Conservation (phyloP, 2,113 vertebrate genomes). For the Todiramphus saurophagus region DNA sequence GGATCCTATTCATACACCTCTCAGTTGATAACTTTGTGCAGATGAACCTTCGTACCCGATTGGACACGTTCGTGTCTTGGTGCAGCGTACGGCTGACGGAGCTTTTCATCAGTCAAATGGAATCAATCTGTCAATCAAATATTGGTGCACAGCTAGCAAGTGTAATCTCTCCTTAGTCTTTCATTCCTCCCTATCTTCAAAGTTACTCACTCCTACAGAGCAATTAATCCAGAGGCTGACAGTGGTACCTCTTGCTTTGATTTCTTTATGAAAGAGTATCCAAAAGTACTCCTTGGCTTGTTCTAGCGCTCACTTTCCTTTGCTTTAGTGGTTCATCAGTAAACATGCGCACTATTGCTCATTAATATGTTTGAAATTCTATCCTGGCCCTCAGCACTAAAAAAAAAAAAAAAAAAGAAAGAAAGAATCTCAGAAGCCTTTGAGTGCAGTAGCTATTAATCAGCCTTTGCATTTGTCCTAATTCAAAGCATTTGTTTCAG, state of each 20-base stretch:
- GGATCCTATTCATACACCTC: background rate
- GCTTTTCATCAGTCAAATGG: slow-evolving; percentile 1
- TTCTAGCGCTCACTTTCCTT: slow-evolving; percentile 49
- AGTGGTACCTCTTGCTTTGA: slow-evolving; percentile 31
- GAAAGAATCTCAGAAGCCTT: slow-evolving; percentile 36
- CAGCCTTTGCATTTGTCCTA: slow-evolving; percentile 49
- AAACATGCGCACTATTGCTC: slow-evolving; percentile 60
- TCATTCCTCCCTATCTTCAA: slow-evolving; percentile 35
- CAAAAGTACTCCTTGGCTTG: slow-evolving; percentile 54
- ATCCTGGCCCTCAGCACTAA: slow-evolving; percentile 34
- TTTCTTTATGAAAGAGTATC: slow-evolving; percentile 50
- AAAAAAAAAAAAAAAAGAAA: background rate
- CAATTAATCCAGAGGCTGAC: slow-evolving; percentile 42
- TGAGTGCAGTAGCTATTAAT: slow-evolving; percentile 55
- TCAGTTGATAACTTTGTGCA: background rate
- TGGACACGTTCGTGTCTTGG: background rate
- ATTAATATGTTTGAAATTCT: slow-evolving; percentile 70
- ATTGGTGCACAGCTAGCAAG: background rate
- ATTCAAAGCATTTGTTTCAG: slow-evolving; percentile 60
- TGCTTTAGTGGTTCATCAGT: slow-evolving; percentile 50
- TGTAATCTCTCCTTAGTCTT: background rate
- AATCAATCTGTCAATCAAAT: slow-evolving; percentile 32
- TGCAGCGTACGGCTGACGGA: background rate
- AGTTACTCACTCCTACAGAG: slow-evolving; percentile 3
- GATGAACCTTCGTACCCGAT: slow-evolving; percentile 7